A percentile compares a stretch with the other conserved stretches of the same genome.
These are phyloP conservation scores for Mayetiola destructor DNA, from an alignment of 2,888 invertebrate species.

Conservation along the genomic window DNA sequence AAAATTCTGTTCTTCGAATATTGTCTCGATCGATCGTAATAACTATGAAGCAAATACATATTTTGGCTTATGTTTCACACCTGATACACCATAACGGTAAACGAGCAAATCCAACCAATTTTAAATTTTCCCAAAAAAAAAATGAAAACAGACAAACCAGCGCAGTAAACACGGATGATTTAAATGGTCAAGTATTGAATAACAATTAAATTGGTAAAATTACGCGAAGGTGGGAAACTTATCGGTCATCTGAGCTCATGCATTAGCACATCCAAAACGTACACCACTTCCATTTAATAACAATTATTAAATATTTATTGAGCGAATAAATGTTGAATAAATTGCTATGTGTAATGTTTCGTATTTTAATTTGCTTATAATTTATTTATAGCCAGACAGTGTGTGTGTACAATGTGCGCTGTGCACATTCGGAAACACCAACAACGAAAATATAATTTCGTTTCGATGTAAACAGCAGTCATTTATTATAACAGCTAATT, in stretches of 20 bases:
- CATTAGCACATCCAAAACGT: not conserved
- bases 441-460: no score
- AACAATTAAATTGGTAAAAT: constrained; percentile 4
- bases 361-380: not conserved
- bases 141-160: no score
- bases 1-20: no score
- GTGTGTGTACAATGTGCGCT: not conserved
- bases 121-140: no score
- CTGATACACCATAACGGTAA: no score
- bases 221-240: no score
- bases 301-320: constrained; percentile 11
- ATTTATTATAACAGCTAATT: constrained; percentile 5
- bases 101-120: no score
- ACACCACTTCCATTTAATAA: not conserved
- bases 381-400: constrained; percentile 2
- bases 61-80: no score
- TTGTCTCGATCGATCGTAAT: no score
- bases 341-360: not conserved
- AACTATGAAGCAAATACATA: no score
- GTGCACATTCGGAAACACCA: no score
- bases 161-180: no score
- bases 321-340: not conserved
- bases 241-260: not conserved
- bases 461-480: not conserved
- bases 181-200: not conserved